Evolutionary conservation across 2,797 vertebrate genomes (phyloP).

Genomic region (Myripristis murdjan): DNA sequence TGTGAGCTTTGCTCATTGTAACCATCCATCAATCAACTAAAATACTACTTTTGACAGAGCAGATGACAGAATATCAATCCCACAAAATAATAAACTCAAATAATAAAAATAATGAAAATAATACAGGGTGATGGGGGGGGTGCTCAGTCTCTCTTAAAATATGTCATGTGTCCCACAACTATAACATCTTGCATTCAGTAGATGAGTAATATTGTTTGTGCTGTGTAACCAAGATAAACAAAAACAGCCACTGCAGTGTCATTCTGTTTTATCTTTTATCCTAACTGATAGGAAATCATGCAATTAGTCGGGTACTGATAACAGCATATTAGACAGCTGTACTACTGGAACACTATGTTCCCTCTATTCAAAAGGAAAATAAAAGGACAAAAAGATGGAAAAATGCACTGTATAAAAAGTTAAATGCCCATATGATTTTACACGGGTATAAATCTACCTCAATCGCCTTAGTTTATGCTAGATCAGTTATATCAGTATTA

Average conservation of each 20-base stretch:
- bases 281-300: slow-evolving; percentile 31
- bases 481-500: slow-evolving; percentile 25
- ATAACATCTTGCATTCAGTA: slow-evolving; percentile 20
- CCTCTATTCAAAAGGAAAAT: background rate
- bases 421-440: slow-evolving; percentile 1
- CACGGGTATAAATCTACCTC: background rate
- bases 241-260: slow-evolving; percentile 21
- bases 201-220: slow-evolving; percentile 30
- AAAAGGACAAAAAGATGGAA: slow-evolving; percentile 5
- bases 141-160: no score
- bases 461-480: background rate
- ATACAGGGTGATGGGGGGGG: no score
- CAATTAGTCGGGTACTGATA: slow-evolving; percentile 50
- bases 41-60: no score
- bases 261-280: no score
- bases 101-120: no score
- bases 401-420: background rate
- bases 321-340: slow-evolving; percentile 32
- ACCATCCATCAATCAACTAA: no score
- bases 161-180: no score
- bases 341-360: slow-evolving; percentile 17
- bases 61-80: no score
- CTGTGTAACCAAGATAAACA: slow-evolving; percentile 41
- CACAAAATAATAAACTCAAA: no score
- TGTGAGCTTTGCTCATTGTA: no score